These are phyloP conservation scores for Aplysia californica DNA, from an alignment of 1,140 invertebrate genomes.

Conservation along the genomic window DNA sequence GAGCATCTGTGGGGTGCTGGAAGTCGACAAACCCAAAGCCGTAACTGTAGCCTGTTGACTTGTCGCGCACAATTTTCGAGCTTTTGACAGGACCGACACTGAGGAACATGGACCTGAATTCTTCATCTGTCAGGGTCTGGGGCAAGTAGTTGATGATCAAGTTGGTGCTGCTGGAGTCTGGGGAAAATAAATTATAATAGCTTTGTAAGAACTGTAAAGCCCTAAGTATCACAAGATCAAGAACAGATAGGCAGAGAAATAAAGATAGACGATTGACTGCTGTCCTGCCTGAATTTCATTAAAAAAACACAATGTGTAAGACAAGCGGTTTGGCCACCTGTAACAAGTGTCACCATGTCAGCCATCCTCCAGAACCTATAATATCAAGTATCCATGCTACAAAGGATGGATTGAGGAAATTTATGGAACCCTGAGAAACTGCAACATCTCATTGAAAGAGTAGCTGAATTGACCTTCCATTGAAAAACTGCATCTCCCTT, in stretches of 20 bases:
- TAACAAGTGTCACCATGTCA: no score
- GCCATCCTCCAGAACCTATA: no score
- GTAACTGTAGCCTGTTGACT: conserved; percentile 89
- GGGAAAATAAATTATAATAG: no score
- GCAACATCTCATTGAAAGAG: no score
- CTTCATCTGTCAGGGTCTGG: conserved; percentile 91
- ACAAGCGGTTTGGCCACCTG: not conserved
- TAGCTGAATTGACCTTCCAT: no score
- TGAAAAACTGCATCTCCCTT: no score
- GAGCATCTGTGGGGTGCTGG: conserved; percentile 84
- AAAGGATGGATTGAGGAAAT: no score
- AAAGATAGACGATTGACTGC: not conserved
- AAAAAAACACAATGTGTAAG: not conserved
- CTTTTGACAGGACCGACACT: conserved; percentile 81
- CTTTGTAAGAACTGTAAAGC: no score
- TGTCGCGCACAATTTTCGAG: conserved; percentile 86
- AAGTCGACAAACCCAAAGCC: conserved; percentile 98
- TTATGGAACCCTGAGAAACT: no score
- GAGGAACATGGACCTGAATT: conserved; percentile 88
- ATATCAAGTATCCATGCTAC: no score
- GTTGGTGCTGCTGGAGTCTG: conserved; percentile 72
- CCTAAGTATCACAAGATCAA: not conserved
- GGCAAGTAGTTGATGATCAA: conserved; percentile 96
- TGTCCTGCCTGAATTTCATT: not conserved
- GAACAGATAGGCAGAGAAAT: not conserved